Evolutionary conservation across 2,113 vertebrate species (phyloP), one percentile per base, ranked within the genome.

Genomic region (Alouatta palliata): DNA sequence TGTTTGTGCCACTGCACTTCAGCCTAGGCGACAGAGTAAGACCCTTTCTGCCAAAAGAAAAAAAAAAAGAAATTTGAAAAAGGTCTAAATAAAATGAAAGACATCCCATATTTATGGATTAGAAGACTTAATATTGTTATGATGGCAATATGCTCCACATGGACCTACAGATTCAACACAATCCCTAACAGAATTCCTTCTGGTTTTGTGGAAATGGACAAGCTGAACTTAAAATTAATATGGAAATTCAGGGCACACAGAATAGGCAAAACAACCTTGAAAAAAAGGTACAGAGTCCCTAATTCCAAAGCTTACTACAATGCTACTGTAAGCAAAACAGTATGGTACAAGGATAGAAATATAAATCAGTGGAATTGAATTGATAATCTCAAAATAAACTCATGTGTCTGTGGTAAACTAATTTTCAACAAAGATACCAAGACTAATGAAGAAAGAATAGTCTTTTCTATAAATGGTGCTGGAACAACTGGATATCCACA

Each of bases 191-290:
- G 23, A 92, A 71, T 90, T 19, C 30, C 30, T 94, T 52, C 45
- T 73, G 49, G 40, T 35, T n/a, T 84, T 92, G 30, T 92, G 47
- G 66, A 68, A 77, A 70, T 89, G 61, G 77, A 64, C 79, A 93
- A 52, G 30, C 64, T 86, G 61, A 68, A 90, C 52, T 45, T 94
- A 85, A 95, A 91, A 79, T 68, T 85, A 71, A 49, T 68, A 58
- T 40, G 47, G 47, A 76, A 85, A 56, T 66, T 84, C 47, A 85
- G 56, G 11, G 47, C 25, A 75, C 23, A 58, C 32, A 58, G 43
- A 92, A 52, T 75, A 94, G 14, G 27, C 54, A 75, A 84, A 90
- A 77, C 16, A 94, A 6, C 64, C n/a, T 84, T 77, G 7, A 84
- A 84, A 76, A 73, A 79, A 47, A 95, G 52, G 16, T 52, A 58